Conservation (phyloP, 2,888 invertebrate genomes). For the Norana najaformis region DNA sequence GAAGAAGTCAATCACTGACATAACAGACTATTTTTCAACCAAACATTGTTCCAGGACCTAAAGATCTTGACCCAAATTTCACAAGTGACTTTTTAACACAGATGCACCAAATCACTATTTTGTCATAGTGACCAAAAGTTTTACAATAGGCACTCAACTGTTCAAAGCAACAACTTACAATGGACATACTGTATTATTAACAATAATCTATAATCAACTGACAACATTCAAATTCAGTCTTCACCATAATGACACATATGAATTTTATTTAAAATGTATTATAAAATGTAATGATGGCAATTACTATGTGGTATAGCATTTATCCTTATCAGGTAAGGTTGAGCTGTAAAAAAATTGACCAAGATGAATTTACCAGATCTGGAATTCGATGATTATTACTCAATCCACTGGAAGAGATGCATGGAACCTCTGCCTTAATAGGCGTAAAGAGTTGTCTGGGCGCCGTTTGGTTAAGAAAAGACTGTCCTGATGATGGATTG, state of each 20-base stretch:
- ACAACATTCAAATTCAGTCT: neutral
- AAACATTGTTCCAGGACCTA: too few species aligned
- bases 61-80: too few species aligned
- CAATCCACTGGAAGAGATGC: neutral
- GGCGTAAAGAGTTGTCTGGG: neutral
- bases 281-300: neutral
- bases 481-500: neutral
- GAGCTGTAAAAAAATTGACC: neutral
- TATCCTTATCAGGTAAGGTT: neutral
- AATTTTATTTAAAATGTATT: neutral
- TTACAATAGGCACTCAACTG: too few species aligned
- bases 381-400: neutral
- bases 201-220: neutral
- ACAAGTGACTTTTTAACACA: too few species aligned
- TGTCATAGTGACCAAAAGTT: too few species aligned
- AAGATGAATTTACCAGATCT: slow-evolving; percentile 3
- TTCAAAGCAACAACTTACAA: neutral
- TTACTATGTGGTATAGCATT: neutral
- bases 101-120: too few species aligned
- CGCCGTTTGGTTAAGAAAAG: neutral
- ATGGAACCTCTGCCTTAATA: neutral
- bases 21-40: too few species aligned
- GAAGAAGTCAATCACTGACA: too few species aligned
- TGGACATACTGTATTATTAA: neutral
- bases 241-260: neutral